phyloP scores from a whole-genome alignment of 2,113 vertebrate genomes.

The Diphyllodes magnificus region DNA sequence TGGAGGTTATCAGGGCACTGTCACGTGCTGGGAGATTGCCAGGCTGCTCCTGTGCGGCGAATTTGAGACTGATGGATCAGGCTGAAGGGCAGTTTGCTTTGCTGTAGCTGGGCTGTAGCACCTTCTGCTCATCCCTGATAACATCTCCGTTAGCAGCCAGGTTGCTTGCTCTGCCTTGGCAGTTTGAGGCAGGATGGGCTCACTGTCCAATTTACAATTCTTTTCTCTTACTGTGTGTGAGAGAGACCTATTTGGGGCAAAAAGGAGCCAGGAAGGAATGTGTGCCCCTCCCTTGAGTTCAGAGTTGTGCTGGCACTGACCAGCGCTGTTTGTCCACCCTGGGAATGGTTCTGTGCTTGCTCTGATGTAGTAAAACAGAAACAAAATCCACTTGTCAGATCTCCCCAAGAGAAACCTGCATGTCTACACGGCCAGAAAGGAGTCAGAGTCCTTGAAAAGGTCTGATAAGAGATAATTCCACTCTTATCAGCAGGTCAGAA shows the following conservation, averaged over 20 bases:
- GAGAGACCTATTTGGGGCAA: neutral
- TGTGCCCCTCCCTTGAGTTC: neutral
- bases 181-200: neutral
- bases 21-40: slow-evolving; percentile 19
- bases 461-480: neutral
- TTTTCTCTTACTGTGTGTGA: neutral
- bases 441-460: neutral
- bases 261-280: neutral
- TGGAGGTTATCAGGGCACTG: slow-evolving; percentile 36
- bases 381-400: neutral
- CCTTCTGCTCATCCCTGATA: neutral
- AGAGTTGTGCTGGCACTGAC: rapidly evolving
- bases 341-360: neutral
- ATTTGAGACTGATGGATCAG: neutral
- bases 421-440: rapidly evolving
- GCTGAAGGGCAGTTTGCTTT: neutral
- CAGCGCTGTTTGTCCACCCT: neutral
- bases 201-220: neutral
- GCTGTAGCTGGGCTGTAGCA: neutral
- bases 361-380: neutral
- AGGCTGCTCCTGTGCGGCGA: neutral
- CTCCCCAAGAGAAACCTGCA: neutral
- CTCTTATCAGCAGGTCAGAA: neutral
- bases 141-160: neutral
- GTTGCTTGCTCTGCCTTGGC: neutral